Evolutionary conservation across 2,888 invertebrate species (phyloP).

Genomic region (Helobdella robusta): DNA sequence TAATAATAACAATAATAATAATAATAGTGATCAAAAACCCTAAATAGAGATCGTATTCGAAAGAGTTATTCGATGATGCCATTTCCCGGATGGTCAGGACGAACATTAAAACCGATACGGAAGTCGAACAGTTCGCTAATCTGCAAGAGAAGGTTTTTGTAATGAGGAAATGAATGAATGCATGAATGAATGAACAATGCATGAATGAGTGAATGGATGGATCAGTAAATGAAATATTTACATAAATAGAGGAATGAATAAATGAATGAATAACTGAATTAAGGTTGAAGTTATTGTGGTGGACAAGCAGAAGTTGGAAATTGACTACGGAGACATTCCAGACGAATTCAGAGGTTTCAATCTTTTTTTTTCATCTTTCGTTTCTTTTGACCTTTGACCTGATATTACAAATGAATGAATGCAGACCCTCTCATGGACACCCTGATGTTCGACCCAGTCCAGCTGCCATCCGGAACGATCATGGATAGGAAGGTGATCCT

Average conservation of each 20-base stretch:
- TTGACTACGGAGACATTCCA: constrained; percentile 87
- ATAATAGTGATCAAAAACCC: background rate
- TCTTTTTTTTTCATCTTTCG: background rate
- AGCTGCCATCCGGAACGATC: constrained; percentile 64
- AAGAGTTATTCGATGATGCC: constrained; percentile 83
- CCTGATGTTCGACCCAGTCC: constrained; percentile 87
- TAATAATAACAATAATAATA: background rate
- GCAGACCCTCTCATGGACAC: constrained; percentile 91
- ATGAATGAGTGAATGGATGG: no score
- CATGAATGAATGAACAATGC: no score
- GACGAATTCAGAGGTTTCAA: constrained; percentile 77
- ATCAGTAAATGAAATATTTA: no score
- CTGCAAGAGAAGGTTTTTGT: constrained; percentile 44
- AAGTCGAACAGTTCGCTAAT: constrained; percentile 71
- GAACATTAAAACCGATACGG: constrained; percentile 70
- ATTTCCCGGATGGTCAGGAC: constrained; percentile 69
- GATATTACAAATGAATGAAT: background rate
- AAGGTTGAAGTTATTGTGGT: constrained; percentile 60
- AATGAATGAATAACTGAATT: no score
- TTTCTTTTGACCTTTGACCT: background rate
- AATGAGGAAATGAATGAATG: no score
- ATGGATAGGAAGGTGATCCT: constrained; percentile 90
- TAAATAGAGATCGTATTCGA: constrained; percentile 75
- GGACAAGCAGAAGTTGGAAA: constrained; percentile 72
- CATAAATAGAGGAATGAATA: no score